Evolutionary conservation across 2,113 vertebrate species (phyloP), one percentile per base, ranked within the genome.

Genomic region (Cranoglanis bouderius): DNA sequence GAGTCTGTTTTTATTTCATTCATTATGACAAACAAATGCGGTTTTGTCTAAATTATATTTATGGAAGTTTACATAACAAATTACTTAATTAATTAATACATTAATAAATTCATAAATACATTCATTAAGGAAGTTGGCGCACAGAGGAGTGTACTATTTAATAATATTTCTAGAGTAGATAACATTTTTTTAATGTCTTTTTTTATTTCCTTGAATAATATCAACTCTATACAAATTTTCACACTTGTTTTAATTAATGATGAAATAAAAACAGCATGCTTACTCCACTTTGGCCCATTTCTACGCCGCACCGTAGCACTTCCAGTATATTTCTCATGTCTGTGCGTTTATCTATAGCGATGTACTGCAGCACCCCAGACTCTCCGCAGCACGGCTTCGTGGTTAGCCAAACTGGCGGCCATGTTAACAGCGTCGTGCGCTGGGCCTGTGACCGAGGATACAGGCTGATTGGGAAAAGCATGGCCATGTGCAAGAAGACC

Each of bases 381-480:
- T 99, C 98, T 29, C 98, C 98, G 0, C 97, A 97, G 51, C 98
- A 99, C 0, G 98, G 98, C 70, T 98, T 98, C 91, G 98, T 99
- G 26, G 96, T 98, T 87, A 99, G 98, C 84, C 98, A 99, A 94
- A 99, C 98, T 0, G 98, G 98, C 0, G 98, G 98, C 38, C 97
- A 99, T 29, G 96, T 97, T 14, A 98, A 99, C 94, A 99, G 98
- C 55, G 85, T 98, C 90, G 98, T 99, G 26, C 98, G 98, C 77
- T 99, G 98, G 98, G 97, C 97, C n/a, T 99, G 98, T 18, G 98
- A 99, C 70, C 95, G 97, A 51, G 98, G 98, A 40, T 99, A 98
- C 93, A 96, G 97, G 77, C 97, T 99, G 10, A 92, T 99, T 6
- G 98, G 98, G 26, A 98, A 98, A 90, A 96, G 95, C 65, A 96